These are phyloP conservation scores for Nibea coibor DNA, from an alignment of 2,113 vertebrate genomes.

Conservation along the genomic window DNA sequence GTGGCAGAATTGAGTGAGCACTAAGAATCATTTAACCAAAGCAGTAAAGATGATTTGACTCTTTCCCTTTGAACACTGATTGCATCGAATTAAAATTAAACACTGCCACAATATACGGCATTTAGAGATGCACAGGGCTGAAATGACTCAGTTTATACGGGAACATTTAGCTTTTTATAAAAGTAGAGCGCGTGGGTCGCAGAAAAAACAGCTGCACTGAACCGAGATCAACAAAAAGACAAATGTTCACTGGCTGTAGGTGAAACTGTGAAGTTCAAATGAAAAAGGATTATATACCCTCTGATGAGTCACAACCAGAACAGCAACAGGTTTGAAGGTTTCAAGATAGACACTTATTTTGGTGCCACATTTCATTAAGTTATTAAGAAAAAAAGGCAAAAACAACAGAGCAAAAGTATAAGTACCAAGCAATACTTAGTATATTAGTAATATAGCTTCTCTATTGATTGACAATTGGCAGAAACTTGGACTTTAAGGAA, in stretches of 20 bases:
- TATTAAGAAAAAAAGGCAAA: not conserved
- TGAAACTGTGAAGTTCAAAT: conserved; percentile 7
- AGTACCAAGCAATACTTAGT: too few species aligned
- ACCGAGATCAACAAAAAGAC: not conserved
- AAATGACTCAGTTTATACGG: conserved; percentile 4
- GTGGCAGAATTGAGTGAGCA: conserved; percentile 52
- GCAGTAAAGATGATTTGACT: not conserved
- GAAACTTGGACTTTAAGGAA: not conserved
- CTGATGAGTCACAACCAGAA: conserved; percentile 7
- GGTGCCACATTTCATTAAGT: not conserved
- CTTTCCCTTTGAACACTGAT: not conserved
- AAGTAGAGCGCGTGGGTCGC: not conserved
- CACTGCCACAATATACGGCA: not conserved
- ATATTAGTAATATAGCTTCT: not conserved
- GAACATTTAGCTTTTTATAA: not conserved
- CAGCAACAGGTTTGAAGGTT: not conserved
- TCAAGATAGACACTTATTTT: conserved; percentile 7
- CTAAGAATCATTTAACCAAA: conserved; percentile 14
- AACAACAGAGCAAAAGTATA: not conserved
- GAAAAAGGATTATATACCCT: not conserved
- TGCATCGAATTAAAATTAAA: not conserved
- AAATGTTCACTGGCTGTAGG: not conserved
- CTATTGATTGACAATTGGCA: not conserved
- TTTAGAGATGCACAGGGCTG: not conserved
- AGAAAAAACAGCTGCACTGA: not conserved